phyloP scores from a whole-genome alignment of 2,113 vertebrate genomes.

The Fregata magnificens region DNA sequence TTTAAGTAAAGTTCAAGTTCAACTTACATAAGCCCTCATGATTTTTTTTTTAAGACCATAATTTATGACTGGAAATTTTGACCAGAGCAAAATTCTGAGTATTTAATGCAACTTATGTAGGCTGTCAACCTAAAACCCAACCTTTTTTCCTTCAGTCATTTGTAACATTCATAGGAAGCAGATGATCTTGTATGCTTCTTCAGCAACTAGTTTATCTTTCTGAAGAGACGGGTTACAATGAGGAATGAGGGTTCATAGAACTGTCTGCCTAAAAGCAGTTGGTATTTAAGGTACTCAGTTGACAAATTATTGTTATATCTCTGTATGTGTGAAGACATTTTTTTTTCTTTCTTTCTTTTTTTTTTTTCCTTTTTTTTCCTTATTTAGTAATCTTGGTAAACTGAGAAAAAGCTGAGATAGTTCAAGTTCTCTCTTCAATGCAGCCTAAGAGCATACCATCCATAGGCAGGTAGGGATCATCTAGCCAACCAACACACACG shows the following conservation, averaged over 20 bases:
- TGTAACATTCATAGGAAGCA: not conserved
- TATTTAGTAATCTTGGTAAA: not conserved
- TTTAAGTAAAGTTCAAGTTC: not conserved
- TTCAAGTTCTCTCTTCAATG: not conserved
- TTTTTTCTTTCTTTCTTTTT: not conserved
- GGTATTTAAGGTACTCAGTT: not conserved
- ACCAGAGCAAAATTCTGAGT: not conserved
- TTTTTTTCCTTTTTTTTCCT: not conserved
- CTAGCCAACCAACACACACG: accelerated
- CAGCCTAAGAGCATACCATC: not conserved
- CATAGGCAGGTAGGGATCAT: accelerated
- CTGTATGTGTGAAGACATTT: not conserved
- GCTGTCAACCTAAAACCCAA: not conserved
- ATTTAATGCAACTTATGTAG: not conserved
- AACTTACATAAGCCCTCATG: not conserved
- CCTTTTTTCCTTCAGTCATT: not conserved
- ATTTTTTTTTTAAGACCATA: not conserved
- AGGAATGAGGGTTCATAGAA: not conserved
- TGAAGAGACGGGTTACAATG: not conserved
- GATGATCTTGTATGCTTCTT: not conserved
- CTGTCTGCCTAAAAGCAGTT: not conserved
- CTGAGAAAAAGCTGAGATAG: not conserved
- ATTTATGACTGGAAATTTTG: constrained; percentile 32
- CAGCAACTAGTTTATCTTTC: constrained; percentile 5
- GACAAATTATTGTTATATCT: not conserved